Base-by-base conservation (phyloP, 2,888 invertebrate species). In the Itoplectis maculator region DNA sequence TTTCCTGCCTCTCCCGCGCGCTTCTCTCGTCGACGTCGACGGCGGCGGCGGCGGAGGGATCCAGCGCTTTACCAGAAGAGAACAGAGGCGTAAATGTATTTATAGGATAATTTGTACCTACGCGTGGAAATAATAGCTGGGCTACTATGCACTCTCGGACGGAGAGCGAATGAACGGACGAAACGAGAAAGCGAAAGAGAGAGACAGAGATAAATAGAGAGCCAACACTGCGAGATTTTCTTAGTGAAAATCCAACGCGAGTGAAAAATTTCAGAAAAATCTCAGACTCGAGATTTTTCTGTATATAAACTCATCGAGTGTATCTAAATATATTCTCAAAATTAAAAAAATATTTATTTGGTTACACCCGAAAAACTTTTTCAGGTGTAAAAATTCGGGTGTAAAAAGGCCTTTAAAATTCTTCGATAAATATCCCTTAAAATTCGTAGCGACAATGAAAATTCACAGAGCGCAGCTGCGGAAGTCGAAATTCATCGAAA, bases 111-210 rank as follows among this genome's bases (percentile, higher is more conserved):
- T 68, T 70, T 61, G 70, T 73, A 66, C 81, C 70, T 78, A 77
- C 56, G 74, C 75, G 74, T 82, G 74, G 82, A 76, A 63, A 76
- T 86, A 86, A 85, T 85, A 83, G 79, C 84, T 59, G 75, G 79
- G 79, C 75, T 79, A 78, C 77, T 82, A 78, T 84, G 68, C 59
- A 70, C 75, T 73, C 73, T 37, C 68, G 29, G 9, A 61, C 18
- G 75, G 20, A 35, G 40, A 66, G 66, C 47, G 47, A 66, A 66
- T 59, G 72, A 79, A 59, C 23, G 56, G 73, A 73, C 78, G 66
- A 35, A 73, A n/a, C 23, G 29, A 51, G 8, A 29, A 29, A 42
- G 54, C 61, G 42, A 29, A 2, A 5, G 29, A 29, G 29, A 29
- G 29, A 29, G 5, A 29, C 29, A 29, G 29, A 29, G 29, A 29